Evolutionary conservation across 1,140 invertebrate species (phyloP), one percentile per base, ranked within the genome.

Genomic region (Nasonia longicornis): DNA sequence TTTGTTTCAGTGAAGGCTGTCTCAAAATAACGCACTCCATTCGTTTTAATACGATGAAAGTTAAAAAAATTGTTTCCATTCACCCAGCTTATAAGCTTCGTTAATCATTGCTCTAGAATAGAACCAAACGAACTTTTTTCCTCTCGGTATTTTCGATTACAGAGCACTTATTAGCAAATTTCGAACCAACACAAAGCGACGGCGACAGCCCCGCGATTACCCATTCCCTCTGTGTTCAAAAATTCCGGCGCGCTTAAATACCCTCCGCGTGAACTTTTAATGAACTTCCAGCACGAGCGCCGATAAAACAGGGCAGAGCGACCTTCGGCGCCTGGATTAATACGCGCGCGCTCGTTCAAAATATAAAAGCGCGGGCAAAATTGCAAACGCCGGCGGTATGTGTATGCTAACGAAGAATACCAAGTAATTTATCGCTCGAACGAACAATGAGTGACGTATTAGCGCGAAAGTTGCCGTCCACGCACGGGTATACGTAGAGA

Each of bases 361-460:
- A 48, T 12, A 48, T 48, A 48, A 16, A 48, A 48, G 45, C 45
- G 45, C 14, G 45, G 45, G 45, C 45, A 48, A 48, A 48, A 48
- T 48, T 42, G 14, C 11, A 48, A 48, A 12, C 45, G 45, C 45
- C 3, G 31, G 10, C 0, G 45, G 2, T 58, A n/a, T 58, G 14
- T 16, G 0, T n/a, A n/a, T 58, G 14, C 20, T 58, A n/a, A n/a
- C 52, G 3, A 58, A 58, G 52, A 58, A 58, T 58, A 58, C 52
- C 52, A n/a, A 58, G 52, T 10, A 71, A 71, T 71, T 71, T 42
- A 42, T 42, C 14, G 69, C 6, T 35, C 69, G 69, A 38, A 71
- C 35, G 69, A 31, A 71, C 69, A 31, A 20, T 20, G 69, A 71
- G 20, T 71, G 69, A 71, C 69, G 35, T 38, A 35, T 38, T 38